These are phyloP conservation scores for Enteromius thamalakanensis DNA, from an alignment of 2,797 vertebrate genomes.

Conservation along the genomic window DNA sequence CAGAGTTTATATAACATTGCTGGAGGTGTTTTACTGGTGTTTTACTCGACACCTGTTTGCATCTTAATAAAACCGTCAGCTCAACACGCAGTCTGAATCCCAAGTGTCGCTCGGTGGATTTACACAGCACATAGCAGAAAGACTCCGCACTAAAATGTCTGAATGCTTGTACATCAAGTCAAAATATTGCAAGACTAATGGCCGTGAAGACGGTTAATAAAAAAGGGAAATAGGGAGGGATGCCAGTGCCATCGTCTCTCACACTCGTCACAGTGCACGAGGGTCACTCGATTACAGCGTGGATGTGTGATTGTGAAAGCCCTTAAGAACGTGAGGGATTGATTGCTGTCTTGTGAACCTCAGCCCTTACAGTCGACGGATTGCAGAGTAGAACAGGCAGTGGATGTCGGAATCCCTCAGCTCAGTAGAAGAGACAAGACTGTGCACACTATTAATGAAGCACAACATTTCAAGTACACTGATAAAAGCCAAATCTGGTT, in stretches of 20 bases:
- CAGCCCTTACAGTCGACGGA: conserved; percentile 32
- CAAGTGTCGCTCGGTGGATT: conserved; percentile 1
- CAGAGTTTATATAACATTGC: conserved; percentile 21
- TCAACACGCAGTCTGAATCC: conserved; percentile 1
- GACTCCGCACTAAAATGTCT: conserved; percentile 6
- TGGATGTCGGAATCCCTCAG: conserved; percentile 3
- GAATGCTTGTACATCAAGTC: conserved; percentile 9
- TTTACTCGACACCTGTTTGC: conserved; percentile 2
- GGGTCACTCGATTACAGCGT: conserved; percentile 2
- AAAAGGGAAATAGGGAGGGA: neutral
- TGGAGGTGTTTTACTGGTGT: conserved; percentile 17
- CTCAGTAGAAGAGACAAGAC: conserved; percentile 18
- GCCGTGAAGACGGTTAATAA: neutral
- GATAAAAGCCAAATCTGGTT: conserved; percentile 1
- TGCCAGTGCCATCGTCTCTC: conserved; percentile 5
- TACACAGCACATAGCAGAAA: neutral
- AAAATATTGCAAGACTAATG: conserved; percentile 26
- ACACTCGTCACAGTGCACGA: conserved; percentile 14
- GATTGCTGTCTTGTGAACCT: conserved; percentile 35
- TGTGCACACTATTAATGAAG: conserved; percentile 4
- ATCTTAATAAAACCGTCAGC: conserved; percentile 27
- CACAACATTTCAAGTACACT: conserved; percentile 33
- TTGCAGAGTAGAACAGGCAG: conserved; percentile 19
- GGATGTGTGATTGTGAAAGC: conserved; percentile 27
- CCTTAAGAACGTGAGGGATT: conserved; percentile 42